These are phyloP conservation scores for Siniperca obscura DNA, from an alignment of 2,797 vertebrate species.

Conservation along the genomic window DNA sequence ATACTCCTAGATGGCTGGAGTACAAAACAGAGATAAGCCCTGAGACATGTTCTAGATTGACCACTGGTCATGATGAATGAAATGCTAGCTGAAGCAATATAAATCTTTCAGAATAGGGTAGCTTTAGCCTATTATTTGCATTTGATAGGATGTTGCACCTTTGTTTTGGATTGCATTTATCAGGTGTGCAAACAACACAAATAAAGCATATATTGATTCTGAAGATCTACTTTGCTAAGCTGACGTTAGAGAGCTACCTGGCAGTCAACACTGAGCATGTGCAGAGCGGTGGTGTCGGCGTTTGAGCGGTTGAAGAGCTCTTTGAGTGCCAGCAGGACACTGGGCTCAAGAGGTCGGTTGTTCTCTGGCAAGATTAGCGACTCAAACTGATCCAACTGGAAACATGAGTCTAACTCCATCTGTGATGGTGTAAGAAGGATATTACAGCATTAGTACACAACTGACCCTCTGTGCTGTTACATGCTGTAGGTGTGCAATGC, in stretches of 20 bases:
- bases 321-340: constrained; percentile 81
- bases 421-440: constrained; percentile 34
- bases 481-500: background rate
- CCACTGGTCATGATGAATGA: too few species aligned
- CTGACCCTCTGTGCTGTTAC: background rate
- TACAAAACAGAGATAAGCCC: background rate
- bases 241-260: constrained; percentile 77
- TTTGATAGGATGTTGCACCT: background rate
- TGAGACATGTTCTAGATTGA: background rate
- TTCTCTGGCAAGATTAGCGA: constrained; percentile 86
- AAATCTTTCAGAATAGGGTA: too few species aligned
- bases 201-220: background rate
- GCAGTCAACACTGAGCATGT: constrained; percentile 90
- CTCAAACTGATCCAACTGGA: constrained; percentile 80
- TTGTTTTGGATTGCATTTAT: background rate
- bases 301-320: constrained; percentile 85
- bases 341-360: constrained; percentile 89
- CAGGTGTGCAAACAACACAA: background rate
- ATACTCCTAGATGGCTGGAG: background rate
- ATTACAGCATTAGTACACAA: background rate
- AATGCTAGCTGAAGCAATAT: background rate
- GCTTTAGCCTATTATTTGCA: background rate
- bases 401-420: constrained; percentile 83
- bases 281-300: constrained; percentile 82
- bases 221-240: background rate